Percentiles rank a stretch among this genome's conserved stretches.
These are phyloP conservation scores for Trichonephila inaurata DNA, from an alignment of 1,140 invertebrate genomes.

Conservation along the genomic window DNA sequence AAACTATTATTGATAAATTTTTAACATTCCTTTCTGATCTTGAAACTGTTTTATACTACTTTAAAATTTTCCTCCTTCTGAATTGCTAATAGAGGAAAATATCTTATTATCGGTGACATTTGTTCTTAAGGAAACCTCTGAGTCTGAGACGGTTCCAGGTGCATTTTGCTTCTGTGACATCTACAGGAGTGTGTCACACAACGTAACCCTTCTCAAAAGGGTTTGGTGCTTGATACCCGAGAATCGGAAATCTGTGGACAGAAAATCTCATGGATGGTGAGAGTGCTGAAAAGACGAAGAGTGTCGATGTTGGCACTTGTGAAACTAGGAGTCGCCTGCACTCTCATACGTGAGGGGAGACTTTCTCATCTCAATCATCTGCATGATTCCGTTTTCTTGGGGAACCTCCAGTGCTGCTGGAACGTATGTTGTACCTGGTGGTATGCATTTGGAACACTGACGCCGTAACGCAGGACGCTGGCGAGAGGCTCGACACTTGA, in stretches of 20 bases:
- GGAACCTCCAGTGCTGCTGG: conserved; percentile 84
- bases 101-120: not conserved
- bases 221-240: not conserved
- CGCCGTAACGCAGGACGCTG: conserved; percentile 89
- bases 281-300: conserved; percentile 49
- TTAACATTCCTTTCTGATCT: not conserved
- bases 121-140: not conserved
- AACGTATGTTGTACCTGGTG: conserved; percentile 85
- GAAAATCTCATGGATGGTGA: conserved; percentile 1
- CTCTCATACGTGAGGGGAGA: conserved; percentile 83
- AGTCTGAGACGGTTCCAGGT: not conserved
- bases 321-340: conserved; percentile 75
- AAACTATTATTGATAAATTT: not conserved
- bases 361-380: conserved; percentile 85
- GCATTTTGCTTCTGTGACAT: not conserved
- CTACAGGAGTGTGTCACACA: not conserved
- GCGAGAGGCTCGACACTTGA: conserved; percentile 91
- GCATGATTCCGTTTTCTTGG: conserved; percentile 84
- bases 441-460: conserved; percentile 86
- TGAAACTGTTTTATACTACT: not conserved
- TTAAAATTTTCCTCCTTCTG: not conserved
- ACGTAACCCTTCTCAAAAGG: not conserved
- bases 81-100: conserved; percentile 15
- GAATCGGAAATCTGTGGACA: not conserved
- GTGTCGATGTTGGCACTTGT: conserved; percentile 73